Conservation (phyloP, 2,888 invertebrate genomes). For the Uloborus plumipes region DNA sequence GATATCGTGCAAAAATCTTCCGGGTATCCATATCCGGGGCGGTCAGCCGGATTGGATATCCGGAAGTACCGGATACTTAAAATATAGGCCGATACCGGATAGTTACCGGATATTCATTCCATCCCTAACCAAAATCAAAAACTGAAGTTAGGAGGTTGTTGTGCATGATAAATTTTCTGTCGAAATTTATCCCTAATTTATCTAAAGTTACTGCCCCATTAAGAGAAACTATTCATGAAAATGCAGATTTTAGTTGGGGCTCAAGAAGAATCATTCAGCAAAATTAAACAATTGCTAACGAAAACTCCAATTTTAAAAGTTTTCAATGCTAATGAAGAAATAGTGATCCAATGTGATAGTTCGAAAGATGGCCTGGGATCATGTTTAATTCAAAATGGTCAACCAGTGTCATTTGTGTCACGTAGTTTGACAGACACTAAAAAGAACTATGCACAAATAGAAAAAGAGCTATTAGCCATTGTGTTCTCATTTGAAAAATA, state of each 20-base stretch:
- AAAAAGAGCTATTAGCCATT: constrained; percentile 15
- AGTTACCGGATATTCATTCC: no score
- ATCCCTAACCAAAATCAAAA: constrained; percentile 9
- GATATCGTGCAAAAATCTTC: no score
- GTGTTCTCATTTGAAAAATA: neutral
- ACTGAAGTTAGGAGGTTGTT: constrained; percentile 12
- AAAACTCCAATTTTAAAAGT: constrained; percentile 1
- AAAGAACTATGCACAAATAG: constrained; percentile 22
- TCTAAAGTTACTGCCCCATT: no score
- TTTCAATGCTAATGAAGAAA: neutral
- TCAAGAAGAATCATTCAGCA: neutral
- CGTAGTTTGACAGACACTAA: constrained; percentile 7
- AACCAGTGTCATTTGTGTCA: constrained; percentile 10
- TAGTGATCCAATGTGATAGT: no score
- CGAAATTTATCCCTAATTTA: constrained; percentile 16
- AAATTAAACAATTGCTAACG: neutral
- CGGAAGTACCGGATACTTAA: no score
- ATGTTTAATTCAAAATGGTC: constrained; percentile 18
- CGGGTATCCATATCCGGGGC: no score
- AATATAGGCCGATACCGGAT: no score
- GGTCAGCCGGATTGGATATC: no score
- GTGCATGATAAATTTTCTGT: constrained; percentile 16
- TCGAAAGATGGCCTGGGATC: constrained; percentile 23
- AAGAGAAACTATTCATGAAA: neutral
- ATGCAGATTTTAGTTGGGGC: constrained; percentile 11